Percentiles rank a stretch among this genome's conserved stretches.
Conservation (phyloP, 2,888 invertebrate genomes). For the Limenitis camilla region DNA sequence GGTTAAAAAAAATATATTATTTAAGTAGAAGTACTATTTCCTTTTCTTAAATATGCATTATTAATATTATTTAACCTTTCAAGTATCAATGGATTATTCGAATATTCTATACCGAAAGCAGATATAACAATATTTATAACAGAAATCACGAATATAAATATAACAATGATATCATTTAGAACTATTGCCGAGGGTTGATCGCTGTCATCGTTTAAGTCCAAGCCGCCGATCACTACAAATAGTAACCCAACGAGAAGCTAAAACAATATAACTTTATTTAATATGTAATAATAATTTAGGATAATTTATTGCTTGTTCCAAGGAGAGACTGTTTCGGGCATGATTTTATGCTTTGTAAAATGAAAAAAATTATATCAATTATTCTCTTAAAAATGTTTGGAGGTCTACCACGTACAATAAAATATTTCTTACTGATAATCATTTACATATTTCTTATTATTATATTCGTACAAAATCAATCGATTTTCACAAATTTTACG, state of each 20-base stretch:
- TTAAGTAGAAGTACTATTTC: slow-evolving; percentile 16
- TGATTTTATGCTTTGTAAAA: too few species aligned
- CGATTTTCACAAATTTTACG: too few species aligned
- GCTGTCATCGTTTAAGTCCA: slow-evolving; percentile 84
- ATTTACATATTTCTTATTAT: too few species aligned
- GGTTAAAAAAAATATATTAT: too few species aligned
- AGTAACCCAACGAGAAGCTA: slow-evolving; percentile 88
- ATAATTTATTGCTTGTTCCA: too few species aligned
- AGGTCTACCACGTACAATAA: too few species aligned
- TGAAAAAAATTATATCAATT: too few species aligned
- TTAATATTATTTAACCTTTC: slow-evolving; percentile 58
- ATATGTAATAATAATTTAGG: too few species aligned
- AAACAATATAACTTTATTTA: slow-evolving; percentile 45
- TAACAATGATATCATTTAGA: slow-evolving; percentile 86
- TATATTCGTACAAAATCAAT: too few species aligned
- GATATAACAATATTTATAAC: slow-evolving; percentile 87
- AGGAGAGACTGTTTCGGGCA: too few species aligned
- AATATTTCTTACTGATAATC: too few species aligned
- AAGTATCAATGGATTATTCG: slow-evolving; percentile 77
- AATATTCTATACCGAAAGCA: slow-evolving; percentile 88
- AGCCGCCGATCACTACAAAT: slow-evolving; percentile 87
- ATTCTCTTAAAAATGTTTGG: too few species aligned
- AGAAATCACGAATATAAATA: slow-evolving; percentile 87
- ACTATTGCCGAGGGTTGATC: slow-evolving; percentile 85
- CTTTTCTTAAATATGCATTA: slow-evolving; percentile 50